A percentile compares a stretch with the other conserved stretches of the same genome.
Evolutionary conservation across 1,140 invertebrate genomes (phyloP).

Genomic region (Subanguina moxae): DNA sequence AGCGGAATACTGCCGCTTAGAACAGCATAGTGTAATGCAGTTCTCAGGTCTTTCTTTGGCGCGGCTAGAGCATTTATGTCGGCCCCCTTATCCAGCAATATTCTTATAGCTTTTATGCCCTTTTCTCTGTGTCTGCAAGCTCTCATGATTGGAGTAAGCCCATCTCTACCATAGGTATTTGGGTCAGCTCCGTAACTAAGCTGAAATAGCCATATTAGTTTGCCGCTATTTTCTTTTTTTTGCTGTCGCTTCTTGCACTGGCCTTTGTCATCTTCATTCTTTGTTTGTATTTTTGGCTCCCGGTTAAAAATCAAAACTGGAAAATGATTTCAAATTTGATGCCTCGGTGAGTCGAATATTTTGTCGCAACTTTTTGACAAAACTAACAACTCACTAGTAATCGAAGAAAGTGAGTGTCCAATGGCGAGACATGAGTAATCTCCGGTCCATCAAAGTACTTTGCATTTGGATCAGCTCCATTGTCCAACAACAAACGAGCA

Average conservation of each 20-base stretch:
- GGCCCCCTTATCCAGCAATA: slow-evolving; percentile 35
- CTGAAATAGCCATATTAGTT: slow-evolving; percentile 27
- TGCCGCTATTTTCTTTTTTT: slow-evolving; percentile 1
- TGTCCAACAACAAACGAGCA: slow-evolving; percentile 67
- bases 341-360: no score
- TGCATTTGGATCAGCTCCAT: slow-evolving; percentile 68
- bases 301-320: no score
- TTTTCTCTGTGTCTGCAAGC: slow-evolving; percentile 32
- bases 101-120: slow-evolving; percentile 17
- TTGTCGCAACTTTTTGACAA: no score
- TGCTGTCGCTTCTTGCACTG: slow-evolving; percentile 3
- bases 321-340: no score
- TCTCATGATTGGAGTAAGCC: slow-evolving; percentile 40
- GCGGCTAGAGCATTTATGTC: slow-evolving; percentile 33
- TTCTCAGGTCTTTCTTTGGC: slow-evolving; percentile 27
- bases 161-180: slow-evolving; percentile 33
- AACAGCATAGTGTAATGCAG: slow-evolving; percentile 41
- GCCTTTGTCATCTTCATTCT: no score
- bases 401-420: slow-evolving; percentile 27
- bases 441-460: slow-evolving; percentile 54
- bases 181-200: slow-evolving; percentile 39
- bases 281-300: no score
- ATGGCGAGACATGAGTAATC: slow-evolving; percentile 31
- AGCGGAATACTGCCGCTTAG: slow-evolving; percentile 20
- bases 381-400: neutral